Base-by-base conservation (phyloP, 2,797 vertebrate genomes). In the Pseudomugil tenellus region DNA sequence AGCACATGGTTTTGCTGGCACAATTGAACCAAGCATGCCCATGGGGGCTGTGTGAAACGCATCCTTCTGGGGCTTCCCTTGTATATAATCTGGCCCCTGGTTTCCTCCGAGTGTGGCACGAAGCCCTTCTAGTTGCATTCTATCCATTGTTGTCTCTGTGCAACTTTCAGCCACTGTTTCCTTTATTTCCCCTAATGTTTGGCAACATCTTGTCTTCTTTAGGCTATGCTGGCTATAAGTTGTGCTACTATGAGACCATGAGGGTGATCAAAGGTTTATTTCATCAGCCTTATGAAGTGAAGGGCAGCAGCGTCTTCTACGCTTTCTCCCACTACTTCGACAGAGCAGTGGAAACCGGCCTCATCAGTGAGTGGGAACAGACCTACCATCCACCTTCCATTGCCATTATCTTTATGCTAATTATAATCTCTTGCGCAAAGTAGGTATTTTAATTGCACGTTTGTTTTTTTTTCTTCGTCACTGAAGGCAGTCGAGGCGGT, bases 271-370 rank as follows among this genome's bases (percentile, higher is more conserved):
- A 93, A 84, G 97, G 96, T 19, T 95, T 95, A 69, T 93, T 99
- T 65, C 96, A 98, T 85, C 97, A 98, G 81, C 96, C 96, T 7
- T 95, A 93, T 17, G 98, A 99, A 74, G 91, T 99, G 71, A 97
- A 92, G 77, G 92, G 91, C 85, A 95, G 94, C 84, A 96, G 95
- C 60, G 80, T 96, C 72, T 99, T 99, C 89, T 99, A 99, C 7
- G 98, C 98, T 35, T 99, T 99, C 90, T 99, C 98, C 67, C 96
- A 99, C 87, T 99, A 98, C 86, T 99, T 94, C 1, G 98, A 99
- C 84, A 93, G 97, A 77, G 98, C 98, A 16, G 96, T 92, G 69
- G 97, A 99, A 35, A 95, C 96, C 12, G 93, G 95, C 58, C 90
- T 99, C 68, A 98, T 99, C 0, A 96, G 98, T 99, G 91, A 95